phyloP scores from a whole-genome alignment of 1,140 invertebrate species.

The Acromyrmex heyeri region DNA sequence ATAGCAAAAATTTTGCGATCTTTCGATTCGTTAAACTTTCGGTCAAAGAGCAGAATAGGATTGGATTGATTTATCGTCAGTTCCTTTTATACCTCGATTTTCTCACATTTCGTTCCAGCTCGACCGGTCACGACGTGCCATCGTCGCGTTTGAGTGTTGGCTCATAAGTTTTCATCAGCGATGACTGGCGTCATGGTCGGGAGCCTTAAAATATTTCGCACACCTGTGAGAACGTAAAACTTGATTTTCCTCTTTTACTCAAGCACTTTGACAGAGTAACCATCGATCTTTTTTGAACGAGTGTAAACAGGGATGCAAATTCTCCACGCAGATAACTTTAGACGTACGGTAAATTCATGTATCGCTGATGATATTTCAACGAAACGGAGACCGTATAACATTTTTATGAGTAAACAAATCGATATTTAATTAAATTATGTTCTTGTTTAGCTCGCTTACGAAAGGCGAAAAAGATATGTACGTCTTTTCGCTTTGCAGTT shows the following conservation, averaged over 20 bases:
- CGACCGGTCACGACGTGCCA: conserved; percentile 58
- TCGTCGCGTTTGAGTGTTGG: conserved; percentile 23
- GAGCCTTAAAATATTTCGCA: conserved; percentile 24
- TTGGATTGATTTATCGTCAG: conserved; percentile 65
- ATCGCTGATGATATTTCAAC: neutral
- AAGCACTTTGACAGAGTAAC: neutral
- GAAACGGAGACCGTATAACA: neutral
- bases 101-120: conserved; percentile 65
- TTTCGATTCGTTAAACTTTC: conserved; percentile 22
- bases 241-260: conserved; percentile 6
- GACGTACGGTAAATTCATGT: neutral
- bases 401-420: conserved; percentile 31
- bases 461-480: conserved; percentile 18
- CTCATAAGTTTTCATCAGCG: conserved; percentile 27
- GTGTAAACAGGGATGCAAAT: conserved; percentile 8
- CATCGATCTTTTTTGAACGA: neutral
- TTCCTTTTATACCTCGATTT: conserved; percentile 58
- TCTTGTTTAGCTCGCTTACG: conserved; percentile 2
- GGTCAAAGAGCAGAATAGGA: conserved; percentile 1
- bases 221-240: conserved; percentile 15
- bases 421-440: conserved; percentile 26
- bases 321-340: neutral
- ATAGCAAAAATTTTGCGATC: neutral
- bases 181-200: conserved; percentile 1
- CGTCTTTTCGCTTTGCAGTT: neutral